Conservation (phyloP, 37 sponge, comb jelly and placozoan species). For the Eunapius fragilis region DNA sequence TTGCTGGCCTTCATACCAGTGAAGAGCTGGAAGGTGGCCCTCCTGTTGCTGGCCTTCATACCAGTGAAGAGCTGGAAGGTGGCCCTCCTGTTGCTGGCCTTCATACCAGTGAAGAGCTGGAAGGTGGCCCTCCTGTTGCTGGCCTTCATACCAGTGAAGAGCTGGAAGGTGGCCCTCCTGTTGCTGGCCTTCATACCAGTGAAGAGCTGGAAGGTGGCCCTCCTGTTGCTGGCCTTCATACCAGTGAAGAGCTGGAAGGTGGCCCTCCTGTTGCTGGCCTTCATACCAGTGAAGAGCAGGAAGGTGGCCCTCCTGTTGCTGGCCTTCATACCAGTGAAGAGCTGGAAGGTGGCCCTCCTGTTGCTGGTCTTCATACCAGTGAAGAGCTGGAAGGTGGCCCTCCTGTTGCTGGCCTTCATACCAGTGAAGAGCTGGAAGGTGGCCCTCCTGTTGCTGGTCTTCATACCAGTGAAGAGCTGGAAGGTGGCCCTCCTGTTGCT, state of each 20-base stretch:
- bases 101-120: constrained; percentile 55
- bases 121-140: constrained; percentile 68
- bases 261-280: constrained; percentile 59
- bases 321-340: constrained; percentile 46
- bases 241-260: constrained; percentile 58
- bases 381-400: constrained; percentile 56
- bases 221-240: constrained; percentile 60
- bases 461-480: constrained; percentile 55
- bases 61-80: constrained; percentile 58
- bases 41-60: constrained; percentile 60
- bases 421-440: constrained; percentile 58
- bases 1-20: constrained; percentile 57
- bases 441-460: constrained; percentile 61
- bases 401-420: constrained; percentile 60
- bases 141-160: constrained; percentile 46
- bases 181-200: constrained; percentile 57
- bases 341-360: constrained; percentile 62
- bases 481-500: constrained; percentile 68
- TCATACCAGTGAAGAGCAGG: constrained; percentile 54
- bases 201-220: constrained; percentile 56
- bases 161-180: constrained; percentile 62
- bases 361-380: constrained; percentile 59
- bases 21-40: constrained; percentile 56
- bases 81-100: constrained; percentile 59
- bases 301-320: constrained; percentile 68